Evolutionary conservation across 1,140 invertebrate species (phyloP), one percentile per base, ranked within the genome.

Genomic region (Stegodyphus dumicola): DNA sequence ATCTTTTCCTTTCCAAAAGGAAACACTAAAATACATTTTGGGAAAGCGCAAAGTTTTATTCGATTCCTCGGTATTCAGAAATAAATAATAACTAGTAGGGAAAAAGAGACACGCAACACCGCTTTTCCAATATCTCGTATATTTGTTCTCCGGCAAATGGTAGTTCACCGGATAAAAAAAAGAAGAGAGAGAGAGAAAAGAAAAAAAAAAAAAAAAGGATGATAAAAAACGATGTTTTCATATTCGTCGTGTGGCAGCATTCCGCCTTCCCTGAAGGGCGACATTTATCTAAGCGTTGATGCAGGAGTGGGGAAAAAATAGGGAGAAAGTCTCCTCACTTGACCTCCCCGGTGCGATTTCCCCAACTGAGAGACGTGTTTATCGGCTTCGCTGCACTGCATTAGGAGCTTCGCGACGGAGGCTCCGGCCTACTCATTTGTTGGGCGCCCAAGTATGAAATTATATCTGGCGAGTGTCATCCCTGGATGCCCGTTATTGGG

Each of bases 51-150:
- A 71, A 49, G 33, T 71, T 71, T 71, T 51, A 51, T 52, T 52
- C 69, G n/a, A 51, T 71, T 51, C 10, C 49, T 71, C 9, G n/a
- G 33, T 71, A 51, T 71, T 13, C 17, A n/a, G 52, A 83, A 83
- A 83, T 83, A 83, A 83, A 83, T 83, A 83, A 83, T 83, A 83
- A 81, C 64, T 81, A 71, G 70, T 17, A 71, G 53, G 70, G 78
- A 73, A 81, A 81, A 81, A 81, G 53, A 69, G 78, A 81, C 78
- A 81, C 69, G 79, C 69, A 52, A 81, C 79, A 74, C 56, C 80
- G 80, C 80, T 83, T 83, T 81, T 75, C 80, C 80, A 83, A 83
- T 83, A 83, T 83, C 80, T 83, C 70, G 70, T 74, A 74, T 83
- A 83, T 83, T 83, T 83, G 71, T 83, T 83, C 80, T 77, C 69